Evolutionary conservation across 2,888 invertebrate species (phyloP).

Genomic region (Scrobipalpa costella): DNA sequence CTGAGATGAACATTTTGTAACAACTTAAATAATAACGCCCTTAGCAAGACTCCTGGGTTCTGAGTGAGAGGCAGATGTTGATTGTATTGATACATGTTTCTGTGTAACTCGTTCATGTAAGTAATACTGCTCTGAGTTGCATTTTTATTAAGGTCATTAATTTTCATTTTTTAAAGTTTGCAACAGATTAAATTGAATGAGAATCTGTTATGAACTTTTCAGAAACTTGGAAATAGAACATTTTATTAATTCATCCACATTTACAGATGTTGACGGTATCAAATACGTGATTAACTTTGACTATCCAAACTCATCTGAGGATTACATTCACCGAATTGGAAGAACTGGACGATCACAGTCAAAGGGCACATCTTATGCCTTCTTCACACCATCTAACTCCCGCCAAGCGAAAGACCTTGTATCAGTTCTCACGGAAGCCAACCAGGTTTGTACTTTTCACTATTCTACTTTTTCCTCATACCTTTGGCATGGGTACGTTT

Average conservation of each 20-base stretch:
- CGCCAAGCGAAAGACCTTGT: slow-evolving; percentile 94
- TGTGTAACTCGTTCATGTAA: slow-evolving; percentile 79
- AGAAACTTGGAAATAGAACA: not conserved
- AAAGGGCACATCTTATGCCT: slow-evolving; percentile 96
- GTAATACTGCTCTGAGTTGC: slow-evolving; percentile 74
- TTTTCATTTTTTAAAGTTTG: slow-evolving; percentile 33
- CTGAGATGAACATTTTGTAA: slow-evolving; percentile 50
- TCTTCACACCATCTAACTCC: slow-evolving; percentile 94
- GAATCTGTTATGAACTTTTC: slow-evolving; percentile 39
- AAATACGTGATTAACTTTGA: slow-evolving; percentile 98
- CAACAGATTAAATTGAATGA: slow-evolving; percentile 33
- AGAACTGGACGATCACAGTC: slow-evolving; percentile 93
- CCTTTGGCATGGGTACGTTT: slow-evolving; percentile 88
- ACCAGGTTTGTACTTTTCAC: slow-evolving; percentile 82
- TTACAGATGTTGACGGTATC: slow-evolving; percentile 96
- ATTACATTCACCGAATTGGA: slow-evolving; percentile 97
- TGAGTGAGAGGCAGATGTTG: slow-evolving; percentile 77
- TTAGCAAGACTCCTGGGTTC: slow-evolving; percentile 77
- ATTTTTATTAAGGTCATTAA: slow-evolving; percentile 26
- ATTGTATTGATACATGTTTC: slow-evolving; percentile 61
- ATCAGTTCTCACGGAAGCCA: slow-evolving; percentile 93
- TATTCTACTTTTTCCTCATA: slow-evolving; percentile 75
- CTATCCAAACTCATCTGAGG: slow-evolving; percentile 97
- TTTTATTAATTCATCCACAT: slow-evolving; percentile 31
- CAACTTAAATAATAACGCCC: slow-evolving; percentile 56